Base-by-base conservation (phyloP, 2,888 invertebrate genomes). In the Thymelicus acteon region DNA sequence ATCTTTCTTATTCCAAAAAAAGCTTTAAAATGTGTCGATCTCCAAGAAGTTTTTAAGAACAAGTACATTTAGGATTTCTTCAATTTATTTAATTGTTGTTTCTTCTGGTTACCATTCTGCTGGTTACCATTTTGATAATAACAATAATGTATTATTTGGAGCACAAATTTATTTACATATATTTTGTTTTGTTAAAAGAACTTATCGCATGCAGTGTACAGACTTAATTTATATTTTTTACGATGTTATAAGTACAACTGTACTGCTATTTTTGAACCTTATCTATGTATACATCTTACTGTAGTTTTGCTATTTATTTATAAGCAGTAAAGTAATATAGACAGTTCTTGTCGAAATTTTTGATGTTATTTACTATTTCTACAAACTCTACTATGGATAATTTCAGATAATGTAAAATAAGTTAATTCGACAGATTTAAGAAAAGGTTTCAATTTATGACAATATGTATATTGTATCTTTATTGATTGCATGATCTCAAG, bases 271-370 rank as follows among this genome's bases (percentile, higher is more conserved):
- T 44, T 65, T 66, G 49, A 71, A 60, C 31, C 10, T 7, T 64
- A 54, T 57, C 24, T 65, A 57, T 44, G 44, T 44, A 44, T 65
- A 44, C 44, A 39, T 48, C 12, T 54, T 52, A 39, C 48, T 60
- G 40, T 64, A 60, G 19, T 52, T 60, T 62, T 58, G 65, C 73
- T 75, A 72, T 58, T 58, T 63, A 69, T 62, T 57, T 68, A 71
- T 78, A 77, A 64, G 67, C 62, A 71, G 72, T 70, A 72, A 74
- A 73, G 65, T 71, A 15, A 52, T 52, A 75, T 72, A 71, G 75
- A 76, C 75, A 73, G 77, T 69, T 67, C 64, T 75, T 81, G 84
- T 84, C 78, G 83, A 80, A 84, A 76, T 83, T 85, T 86, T 85
- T 80, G 78, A 82, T 78, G 77, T 74, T 74, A 78, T 75, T 86